Conservation (phyloP, 2,888 invertebrate species). For the Cataglyphis rosenhaueri region DNA sequence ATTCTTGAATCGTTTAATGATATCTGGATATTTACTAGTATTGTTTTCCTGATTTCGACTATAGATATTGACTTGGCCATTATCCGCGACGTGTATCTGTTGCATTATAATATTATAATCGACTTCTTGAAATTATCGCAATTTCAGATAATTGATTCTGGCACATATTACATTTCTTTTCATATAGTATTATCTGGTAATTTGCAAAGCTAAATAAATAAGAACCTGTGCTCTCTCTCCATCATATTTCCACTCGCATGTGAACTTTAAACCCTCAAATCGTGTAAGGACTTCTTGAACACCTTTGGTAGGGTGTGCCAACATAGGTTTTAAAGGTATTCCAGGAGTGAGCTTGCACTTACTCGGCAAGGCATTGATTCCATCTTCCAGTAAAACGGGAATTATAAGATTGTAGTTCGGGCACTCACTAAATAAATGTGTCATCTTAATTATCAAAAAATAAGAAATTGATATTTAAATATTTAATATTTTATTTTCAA, state of each 20-base stretch:
- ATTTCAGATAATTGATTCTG: not conserved
- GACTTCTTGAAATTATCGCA: not conserved
- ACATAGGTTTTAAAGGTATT: slow-evolving; percentile 98
- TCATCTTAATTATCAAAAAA: not conserved
- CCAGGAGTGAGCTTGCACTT: slow-evolving; percentile 96
- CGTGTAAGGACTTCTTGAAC: slow-evolving; percentile 94
- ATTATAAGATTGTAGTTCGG: slow-evolving; percentile 96
- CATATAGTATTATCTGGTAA: not conserved
- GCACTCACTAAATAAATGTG: slow-evolving; percentile 90
- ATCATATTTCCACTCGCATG: slow-evolving; percentile 99
- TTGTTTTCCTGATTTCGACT: slow-evolving; percentile 98
- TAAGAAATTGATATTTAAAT: not conserved
- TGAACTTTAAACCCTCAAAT: slow-evolving; percentile 93
- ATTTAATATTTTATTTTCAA: not conserved
- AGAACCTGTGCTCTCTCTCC: slow-evolving; percentile 98
- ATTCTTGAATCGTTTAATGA: slow-evolving; percentile 90
- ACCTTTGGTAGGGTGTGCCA: slow-evolving; percentile 98
- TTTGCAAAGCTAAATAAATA: not conserved
- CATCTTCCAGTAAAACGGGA: slow-evolving; percentile 91
- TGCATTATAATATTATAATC: slow-evolving; percentile 15
- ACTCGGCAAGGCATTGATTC: slow-evolving; percentile 90
- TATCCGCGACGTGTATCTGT: slow-evolving; percentile 91
- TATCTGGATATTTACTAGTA: slow-evolving; percentile 98
- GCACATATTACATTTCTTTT: not conserved
- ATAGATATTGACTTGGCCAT: slow-evolving; percentile 92